Evolutionary conservation across 2,797 vertebrate species (phyloP).

Genomic region (Scleropages formosus): DNA sequence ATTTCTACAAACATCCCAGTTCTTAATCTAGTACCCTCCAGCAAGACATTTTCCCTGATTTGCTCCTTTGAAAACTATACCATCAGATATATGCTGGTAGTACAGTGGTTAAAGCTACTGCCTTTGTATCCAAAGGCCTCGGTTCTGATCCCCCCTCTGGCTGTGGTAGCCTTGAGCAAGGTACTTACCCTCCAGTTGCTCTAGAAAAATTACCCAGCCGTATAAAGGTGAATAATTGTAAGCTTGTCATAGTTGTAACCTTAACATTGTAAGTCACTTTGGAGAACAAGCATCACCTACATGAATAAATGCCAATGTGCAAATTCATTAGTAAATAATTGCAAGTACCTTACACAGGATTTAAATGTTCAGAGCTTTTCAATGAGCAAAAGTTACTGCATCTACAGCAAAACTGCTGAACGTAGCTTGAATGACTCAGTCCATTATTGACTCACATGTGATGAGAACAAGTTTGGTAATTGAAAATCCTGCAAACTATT

Average conservation of each 20-base stretch:
- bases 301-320: no score
- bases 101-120: no score
- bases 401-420: conserved; percentile 22
- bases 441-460: not conserved
- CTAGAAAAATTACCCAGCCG: no score
- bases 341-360: not conserved
- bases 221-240: no score
- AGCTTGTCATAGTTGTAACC: no score
- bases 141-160: no score
- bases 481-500: conserved; percentile 28
- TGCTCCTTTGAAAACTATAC: not conserved
- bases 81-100: no score
- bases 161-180: no score
- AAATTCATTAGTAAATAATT: not conserved
- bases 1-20: not conserved
- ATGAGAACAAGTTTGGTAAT: not conserved
- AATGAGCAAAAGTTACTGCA: conserved; percentile 26
- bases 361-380: not conserved
- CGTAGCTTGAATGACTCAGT: conserved; percentile 17
- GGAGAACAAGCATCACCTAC: no score
- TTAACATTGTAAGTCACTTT: no score
- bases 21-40: not conserved
- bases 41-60: not conserved
- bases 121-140: no score
- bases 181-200: no score